A percentile compares a stretch with the other conserved stretches of the same genome.
These are phyloP conservation scores for Holothuria scabra DNA, from an alignment of 53 echinoderm and acorn worm species.

Conservation along the genomic window DNA sequence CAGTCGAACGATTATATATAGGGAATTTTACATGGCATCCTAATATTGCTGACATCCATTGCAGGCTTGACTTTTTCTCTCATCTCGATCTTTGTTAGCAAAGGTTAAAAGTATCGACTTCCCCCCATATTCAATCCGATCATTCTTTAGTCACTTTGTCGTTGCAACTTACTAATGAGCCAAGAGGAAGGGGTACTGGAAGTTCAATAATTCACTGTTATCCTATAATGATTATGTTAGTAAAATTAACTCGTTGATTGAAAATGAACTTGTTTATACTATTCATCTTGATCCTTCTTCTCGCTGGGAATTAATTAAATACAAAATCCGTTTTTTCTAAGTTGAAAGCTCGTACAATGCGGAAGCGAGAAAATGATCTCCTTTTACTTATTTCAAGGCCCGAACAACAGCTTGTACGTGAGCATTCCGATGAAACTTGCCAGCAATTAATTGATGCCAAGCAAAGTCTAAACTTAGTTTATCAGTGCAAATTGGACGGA, in stretches of 20 bases:
- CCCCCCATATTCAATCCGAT: slow-evolving; percentile 31
- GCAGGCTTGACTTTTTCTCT: no score
- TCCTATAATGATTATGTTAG: no score
- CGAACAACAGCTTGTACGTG: slow-evolving; percentile 23
- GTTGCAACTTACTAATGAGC: no score
- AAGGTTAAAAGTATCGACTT: neutral
- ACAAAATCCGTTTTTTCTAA: slow-evolving; percentile 23
- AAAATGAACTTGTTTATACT: no score
- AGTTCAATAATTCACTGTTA: no score
- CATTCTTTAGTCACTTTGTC: slow-evolving; percentile 34
- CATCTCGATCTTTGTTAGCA: neutral
- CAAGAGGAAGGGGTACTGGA: no score
- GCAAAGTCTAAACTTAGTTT: slow-evolving; percentile 22
- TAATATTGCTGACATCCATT: no score
- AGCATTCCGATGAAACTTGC: neutral
- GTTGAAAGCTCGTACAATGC: neutral
- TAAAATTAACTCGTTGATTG: no score
- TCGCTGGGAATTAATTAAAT: slow-evolving; percentile 55
- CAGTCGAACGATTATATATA: no score
- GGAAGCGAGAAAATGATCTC: slow-evolving; percentile 10
- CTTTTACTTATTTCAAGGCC: slow-evolving; percentile 18
- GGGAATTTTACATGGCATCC: no score
- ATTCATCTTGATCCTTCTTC: no score
- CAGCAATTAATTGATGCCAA: slow-evolving; percentile 2
- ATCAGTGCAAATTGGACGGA: no score